These are phyloP conservation scores for Hippocampus comes DNA, from an alignment of 2,113 vertebrate species.

Conservation along the genomic window DNA sequence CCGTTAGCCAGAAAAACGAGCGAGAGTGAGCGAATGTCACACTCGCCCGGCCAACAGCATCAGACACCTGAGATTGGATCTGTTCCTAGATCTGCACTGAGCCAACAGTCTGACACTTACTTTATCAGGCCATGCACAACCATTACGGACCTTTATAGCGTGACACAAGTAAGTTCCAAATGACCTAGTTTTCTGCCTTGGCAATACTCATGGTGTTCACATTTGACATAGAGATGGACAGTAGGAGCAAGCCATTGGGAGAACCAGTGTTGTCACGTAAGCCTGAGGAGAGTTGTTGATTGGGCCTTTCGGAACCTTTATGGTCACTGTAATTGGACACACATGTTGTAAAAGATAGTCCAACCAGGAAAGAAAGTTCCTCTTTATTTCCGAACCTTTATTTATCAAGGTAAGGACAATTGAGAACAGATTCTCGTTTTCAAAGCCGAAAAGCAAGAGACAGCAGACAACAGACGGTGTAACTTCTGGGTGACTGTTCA, in stretches of 20 bases:
- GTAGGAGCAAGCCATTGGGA: not conserved
- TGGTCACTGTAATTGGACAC: not conserved
- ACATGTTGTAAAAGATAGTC: not conserved
- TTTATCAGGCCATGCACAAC: constrained; percentile 2
- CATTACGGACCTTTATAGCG: not conserved
- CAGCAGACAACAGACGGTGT: no score
- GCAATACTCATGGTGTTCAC: not conserved
- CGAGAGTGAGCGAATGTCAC: not conserved
- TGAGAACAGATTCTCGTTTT: no score
- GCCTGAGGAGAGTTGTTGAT: not conserved
- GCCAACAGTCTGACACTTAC: constrained; percentile 8
- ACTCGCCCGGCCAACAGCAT: constrained; percentile 4
- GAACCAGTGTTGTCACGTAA: not conserved
- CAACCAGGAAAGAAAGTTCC: no score
- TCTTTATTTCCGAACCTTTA: no score
- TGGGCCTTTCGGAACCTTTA: not conserved
- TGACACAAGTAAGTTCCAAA: not conserved
- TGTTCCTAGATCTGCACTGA: constrained; percentile 5
- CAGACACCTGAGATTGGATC: constrained; percentile 13
- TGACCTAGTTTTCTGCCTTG: not conserved
- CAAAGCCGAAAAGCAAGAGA: no score
- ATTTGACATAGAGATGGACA: not conserved
- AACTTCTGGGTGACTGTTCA: no score
- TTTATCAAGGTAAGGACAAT: no score
- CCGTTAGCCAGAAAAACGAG: constrained; percentile 1